Evolutionary conservation across 2,113 vertebrate species (phyloP), one percentile per base, ranked within the genome.

Genomic region (Otis tarda): DNA sequence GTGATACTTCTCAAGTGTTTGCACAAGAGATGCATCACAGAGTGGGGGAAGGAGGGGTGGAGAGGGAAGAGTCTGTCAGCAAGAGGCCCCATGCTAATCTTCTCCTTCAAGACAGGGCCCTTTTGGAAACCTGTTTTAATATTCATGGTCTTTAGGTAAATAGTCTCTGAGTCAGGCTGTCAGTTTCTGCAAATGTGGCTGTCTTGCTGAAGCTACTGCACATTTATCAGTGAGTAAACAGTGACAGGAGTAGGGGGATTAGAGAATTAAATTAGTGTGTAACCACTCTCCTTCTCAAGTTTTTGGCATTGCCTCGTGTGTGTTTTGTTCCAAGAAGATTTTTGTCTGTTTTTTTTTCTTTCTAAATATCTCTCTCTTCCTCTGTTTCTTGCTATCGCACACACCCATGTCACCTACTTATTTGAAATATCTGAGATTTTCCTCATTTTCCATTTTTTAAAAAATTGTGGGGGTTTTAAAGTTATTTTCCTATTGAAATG

Each of bases 131-230:
- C 96, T 94, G 65, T 94, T 97, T 97, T 97, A 97, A 98, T 98
- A 98, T 97, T 97, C 97, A 97, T 98, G 96, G 96, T 95, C 97
- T 97, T 97, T 97, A 97, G 97, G 97, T 97, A 98, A 97, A 97
- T 97, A 97, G 97, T 97, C 94, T 97, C 95, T 91, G 92, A 96
- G 95, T 96, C 95, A 97, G 95, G 93, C 96, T 97, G 97, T 96
- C 97, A 96, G 95, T 96, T 94, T 91, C 93, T 95, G 96, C 95
- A 93, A 95, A 97, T 96, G 96, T 95, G 95, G 91, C 94, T 96
- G 96, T 96, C 97, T 97, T 82, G 86, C 95, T 91, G 94, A 95
- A 97, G 96, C 97, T 97, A 95, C 94, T 93, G 96, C 96, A 95
- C 97, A 96, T 97, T 98, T 98, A 98, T 98, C 97, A 97, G 96